These are phyloP conservation scores for Alloscopus bannaensis DNA, from an alignment of 2,888 invertebrate species.

Conservation along the genomic window DNA sequence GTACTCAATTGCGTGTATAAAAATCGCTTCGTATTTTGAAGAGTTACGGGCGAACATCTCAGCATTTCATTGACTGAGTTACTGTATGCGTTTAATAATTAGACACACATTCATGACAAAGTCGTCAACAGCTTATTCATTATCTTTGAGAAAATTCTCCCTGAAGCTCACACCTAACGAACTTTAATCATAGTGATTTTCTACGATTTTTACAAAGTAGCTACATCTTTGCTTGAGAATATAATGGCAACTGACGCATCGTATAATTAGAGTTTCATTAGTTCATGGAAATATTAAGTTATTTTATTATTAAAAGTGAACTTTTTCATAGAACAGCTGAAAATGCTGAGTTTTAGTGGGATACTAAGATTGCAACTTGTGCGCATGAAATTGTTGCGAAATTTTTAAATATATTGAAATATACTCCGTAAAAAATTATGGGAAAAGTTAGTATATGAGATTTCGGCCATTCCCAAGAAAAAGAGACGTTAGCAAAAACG, in stretches of 20 bases:
- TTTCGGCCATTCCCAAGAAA: too few species aligned
- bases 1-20: too few species aligned
- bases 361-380: too few species aligned
- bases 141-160: slow-evolving; percentile 35
- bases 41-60: too few species aligned
- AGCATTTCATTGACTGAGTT: too few species aligned
- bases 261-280: neutral
- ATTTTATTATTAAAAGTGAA: too few species aligned
- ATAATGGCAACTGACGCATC: neutral
- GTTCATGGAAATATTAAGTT: neutral
- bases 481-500: too few species aligned
- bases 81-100: too few species aligned
- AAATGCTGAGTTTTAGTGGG: neutral
- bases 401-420: too few species aligned
- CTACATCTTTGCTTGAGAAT: slow-evolving; percentile 1
- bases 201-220: slow-evolving; percentile 15
- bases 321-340: neutral
- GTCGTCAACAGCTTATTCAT: slow-evolving; percentile 27
- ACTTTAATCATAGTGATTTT: slow-evolving; percentile 37
- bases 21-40: neutral
- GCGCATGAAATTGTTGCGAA: too few species aligned
- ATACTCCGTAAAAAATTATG: too few species aligned
- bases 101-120: slow-evolving; percentile 45
- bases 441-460: too few species aligned
- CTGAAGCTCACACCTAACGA: slow-evolving; percentile 41